Conservation (phyloP, 2,113 vertebrate species). For the Paramisgurnus dabryanus region DNA sequence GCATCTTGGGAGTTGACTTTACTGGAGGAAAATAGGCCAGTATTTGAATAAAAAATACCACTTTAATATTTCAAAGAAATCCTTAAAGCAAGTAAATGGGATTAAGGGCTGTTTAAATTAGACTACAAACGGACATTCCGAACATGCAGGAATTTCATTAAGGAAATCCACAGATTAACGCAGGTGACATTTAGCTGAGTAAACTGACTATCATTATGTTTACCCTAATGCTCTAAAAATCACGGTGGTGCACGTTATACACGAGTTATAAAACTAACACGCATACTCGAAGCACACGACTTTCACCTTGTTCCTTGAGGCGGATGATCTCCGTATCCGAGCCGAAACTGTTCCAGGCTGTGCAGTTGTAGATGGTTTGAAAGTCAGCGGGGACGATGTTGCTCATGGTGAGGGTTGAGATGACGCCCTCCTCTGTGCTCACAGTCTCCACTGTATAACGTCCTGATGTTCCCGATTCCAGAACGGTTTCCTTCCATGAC, state of each 20-base stretch:
- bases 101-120: slow-evolving; percentile 50
- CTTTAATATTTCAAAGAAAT: slow-evolving; percentile 53
- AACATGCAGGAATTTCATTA: slow-evolving; percentile 47
- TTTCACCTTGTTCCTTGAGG: slow-evolving; percentile 98
- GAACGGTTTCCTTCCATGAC: slow-evolving; percentile 98
- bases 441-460: slow-evolving; percentile 97
- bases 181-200: slow-evolving; percentile 53
- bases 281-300: slow-evolving; percentile 33
- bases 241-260: background rate
- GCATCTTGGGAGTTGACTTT: slow-evolving; percentile 33
- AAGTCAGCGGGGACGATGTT: slow-evolving; percentile 95
- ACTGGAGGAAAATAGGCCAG: slow-evolving; percentile 51
- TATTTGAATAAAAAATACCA: slow-evolving; percentile 39
- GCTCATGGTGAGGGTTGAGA: slow-evolving; percentile 97
- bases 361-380: slow-evolving; percentile 99
- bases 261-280: background rate
- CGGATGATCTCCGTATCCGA: slow-evolving; percentile 98
- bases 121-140: slow-evolving; percentile 46
- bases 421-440: slow-evolving; percentile 93
- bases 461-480: slow-evolving; percentile 94
- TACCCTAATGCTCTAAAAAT: slow-evolving; percentile 39
- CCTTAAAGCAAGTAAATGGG: slow-evolving; percentile 40
- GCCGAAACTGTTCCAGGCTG: slow-evolving; percentile 98
- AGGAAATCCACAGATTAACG: slow-evolving; percentile 41
- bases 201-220: slow-evolving; percentile 37